Evolutionary conservation across 2,888 invertebrate species (phyloP).

Genomic region (Reticulitermes lucifugus): DNA sequence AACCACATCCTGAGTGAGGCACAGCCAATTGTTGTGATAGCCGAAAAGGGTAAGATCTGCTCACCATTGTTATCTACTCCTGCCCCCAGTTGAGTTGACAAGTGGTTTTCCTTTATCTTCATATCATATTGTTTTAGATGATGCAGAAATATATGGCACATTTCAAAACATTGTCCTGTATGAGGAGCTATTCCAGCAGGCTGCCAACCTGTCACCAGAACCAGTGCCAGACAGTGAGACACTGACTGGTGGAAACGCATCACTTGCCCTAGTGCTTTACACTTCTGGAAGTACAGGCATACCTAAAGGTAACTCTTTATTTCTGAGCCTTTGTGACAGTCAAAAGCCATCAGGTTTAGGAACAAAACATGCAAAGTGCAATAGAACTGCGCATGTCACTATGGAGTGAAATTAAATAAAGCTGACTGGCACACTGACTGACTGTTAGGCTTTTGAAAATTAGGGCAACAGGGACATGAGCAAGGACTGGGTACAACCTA

Average conservation of each 20-base stretch:
- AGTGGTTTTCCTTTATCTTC: not conserved
- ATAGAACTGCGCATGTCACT: too few relatives aligned
- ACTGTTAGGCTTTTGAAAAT: too few relatives aligned
- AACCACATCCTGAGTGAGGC: conserved; percentile 82
- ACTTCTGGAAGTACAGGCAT: conserved; percentile 92
- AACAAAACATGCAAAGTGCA: too few relatives aligned
- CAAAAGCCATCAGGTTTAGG: not conserved
- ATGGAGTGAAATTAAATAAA: too few relatives aligned
- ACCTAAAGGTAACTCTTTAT: conserved; percentile 76
- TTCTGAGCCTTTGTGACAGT: not conserved
- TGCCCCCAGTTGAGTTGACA: not conserved
- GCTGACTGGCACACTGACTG: too few relatives aligned
- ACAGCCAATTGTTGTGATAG: conserved; percentile 75
- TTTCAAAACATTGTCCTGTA: conserved; percentile 61
- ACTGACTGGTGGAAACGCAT: conserved; percentile 54
- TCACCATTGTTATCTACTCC: not conserved
- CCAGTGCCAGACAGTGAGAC: conserved; percentile 63
- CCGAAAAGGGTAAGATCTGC: conserved; percentile 66
- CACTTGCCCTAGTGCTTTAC: conserved; percentile 79
- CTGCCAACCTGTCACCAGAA: conserved; percentile 63
- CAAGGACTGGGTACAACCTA: too few relatives aligned
- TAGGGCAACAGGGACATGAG: too few relatives aligned
- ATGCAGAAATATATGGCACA: not conserved
- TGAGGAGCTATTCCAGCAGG: conserved; percentile 66
- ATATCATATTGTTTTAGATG: conserved; percentile 9